Evolutionary conservation across 2,113 vertebrate species (phyloP), one percentile per base, ranked within the genome.

Genomic region (Hyla sarda): DNA sequence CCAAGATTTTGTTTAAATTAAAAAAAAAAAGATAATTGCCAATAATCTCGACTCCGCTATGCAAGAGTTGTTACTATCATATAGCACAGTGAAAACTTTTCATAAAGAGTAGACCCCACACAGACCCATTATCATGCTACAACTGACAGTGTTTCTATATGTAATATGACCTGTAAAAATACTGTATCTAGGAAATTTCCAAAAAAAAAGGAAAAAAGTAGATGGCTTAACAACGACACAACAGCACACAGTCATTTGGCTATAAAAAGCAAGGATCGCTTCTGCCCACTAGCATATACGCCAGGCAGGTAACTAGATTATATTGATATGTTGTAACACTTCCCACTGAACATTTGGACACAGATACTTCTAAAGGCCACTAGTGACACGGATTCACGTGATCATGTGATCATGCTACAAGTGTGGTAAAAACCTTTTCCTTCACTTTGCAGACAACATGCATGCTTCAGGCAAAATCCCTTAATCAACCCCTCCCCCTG

Each of bases 281-380:
- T n/a, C 37, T 58, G 77, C 32, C 34, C 30, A 32, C 50, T 6
- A 78, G 10, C 30, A 58, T 79, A 34, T 56, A 58, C 54, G 6
- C 32, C 17, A 34, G 52, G 56, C 34, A 80, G 30, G 34, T 80
- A 52, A 37, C 52, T 23, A 54, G 17, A 34, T 34, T 65, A 81
- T 65, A 80, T 80, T 16, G 21, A 60, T 60, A 45, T 45, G 34
- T 17, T 45, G 12, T 72, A 41, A 74, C 32, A 72, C 19, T 25
- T 82, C 28, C 65, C 28, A 71, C n/a, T n/a, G n/a, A n/a, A n/a
- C 28, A 82, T 54, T 72, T 23, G 13, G 16, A 74, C 60, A 65
- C 8, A 17, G 54, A 83, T 37, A 74, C 1, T 60, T 28, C 58
- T 32, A 83, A 56, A 83, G 52, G 82, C 82, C 71, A 45, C 82